These are phyloP conservation scores for Xiphydria camelus DNA, from an alignment of 2,888 invertebrate species.

Conservation along the genomic window DNA sequence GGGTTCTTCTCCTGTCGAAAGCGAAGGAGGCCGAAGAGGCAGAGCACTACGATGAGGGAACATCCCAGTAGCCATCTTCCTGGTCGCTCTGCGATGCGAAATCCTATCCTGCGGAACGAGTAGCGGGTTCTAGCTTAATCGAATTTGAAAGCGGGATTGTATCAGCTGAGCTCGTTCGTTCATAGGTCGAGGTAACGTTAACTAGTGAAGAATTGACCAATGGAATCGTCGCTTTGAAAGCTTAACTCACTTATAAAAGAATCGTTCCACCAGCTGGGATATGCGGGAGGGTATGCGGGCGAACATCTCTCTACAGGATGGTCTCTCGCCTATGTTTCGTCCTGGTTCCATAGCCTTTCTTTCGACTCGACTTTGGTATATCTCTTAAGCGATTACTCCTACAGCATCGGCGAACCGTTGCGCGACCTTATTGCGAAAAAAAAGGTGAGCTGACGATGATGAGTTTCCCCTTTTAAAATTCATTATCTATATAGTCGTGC, in stretches of 20 bases:
- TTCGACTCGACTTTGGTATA: no score
- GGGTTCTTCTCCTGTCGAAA: conserved; percentile 77
- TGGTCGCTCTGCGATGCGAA: conserved; percentile 65
- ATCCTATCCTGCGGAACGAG: conserved; percentile 61
- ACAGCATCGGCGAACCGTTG: no score
- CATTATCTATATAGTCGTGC: no score
- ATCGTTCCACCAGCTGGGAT: conserved; percentile 39
- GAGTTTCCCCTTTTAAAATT: no score
- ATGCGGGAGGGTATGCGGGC: conserved; percentile 44
- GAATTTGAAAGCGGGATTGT: neutral
- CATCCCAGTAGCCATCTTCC: conserved; percentile 65
- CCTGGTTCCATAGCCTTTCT: no score
- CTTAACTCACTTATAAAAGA: conserved; percentile 43
- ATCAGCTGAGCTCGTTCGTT: neutral
- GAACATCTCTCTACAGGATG: no score
- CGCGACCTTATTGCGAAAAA: no score
- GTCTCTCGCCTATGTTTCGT: no score
- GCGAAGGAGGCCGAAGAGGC: conserved; percentile 65
- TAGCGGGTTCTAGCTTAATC: no score
- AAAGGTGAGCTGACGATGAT: no score
- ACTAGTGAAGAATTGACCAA: neutral
- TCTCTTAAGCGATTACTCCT: no score
- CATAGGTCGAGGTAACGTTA: neutral
- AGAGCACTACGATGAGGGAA: conserved; percentile 63
- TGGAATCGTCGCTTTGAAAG: neutral